Evolutionary conservation across 2,113 vertebrate genomes (phyloP), one percentile per base, ranked within the genome.

Genomic region (Lophochroa leadbeateri): DNA sequence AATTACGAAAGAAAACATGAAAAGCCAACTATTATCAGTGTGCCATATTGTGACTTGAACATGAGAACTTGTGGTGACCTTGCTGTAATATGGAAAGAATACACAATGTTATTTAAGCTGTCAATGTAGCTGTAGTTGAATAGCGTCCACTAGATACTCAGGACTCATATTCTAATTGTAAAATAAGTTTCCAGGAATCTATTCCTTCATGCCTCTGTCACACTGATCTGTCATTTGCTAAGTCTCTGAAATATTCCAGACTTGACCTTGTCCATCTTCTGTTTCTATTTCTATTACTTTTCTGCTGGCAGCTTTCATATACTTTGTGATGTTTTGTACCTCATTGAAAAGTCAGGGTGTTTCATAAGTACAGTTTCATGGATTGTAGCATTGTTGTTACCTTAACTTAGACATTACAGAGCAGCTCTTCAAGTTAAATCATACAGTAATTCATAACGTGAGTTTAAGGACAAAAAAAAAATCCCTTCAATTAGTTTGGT

Each of bases 241-340:
- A 83, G 27, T 67, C 64, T 95, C 64, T 96, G 97, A 97, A 93
- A 96, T 96, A 91, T 61, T 95, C 95, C 97, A 97, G 96, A 86
- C 78, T 88, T 94, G 60, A 94, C 81, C 71, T 93, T 88, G 85
- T 88, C 46, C 68, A 57, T 94, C 94, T 93, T 93, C 63, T 95
- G 75, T 97, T 96, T 96, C 80, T 94, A 43, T 71, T 95, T 86
- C 80, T 78, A 69, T 82, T 89, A 61, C 60, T 89, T 87, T 86
- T 94, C 50, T 89, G 63, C 85, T 92, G 88, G 50, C 87, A 92
- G n/a, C 49, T 92, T 91, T 92, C 49, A 19, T 53, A 55, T 37
- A 29, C 37, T 50, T 83, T 0, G 0, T 81, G 53, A 64, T 5
- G 1, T 55, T 95, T 94, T 81, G 68, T 94, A 81, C 70, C 64